Conservation (phyloP, 2,797 vertebrate genomes). For the Kryptolebias ocellatus region DNA sequence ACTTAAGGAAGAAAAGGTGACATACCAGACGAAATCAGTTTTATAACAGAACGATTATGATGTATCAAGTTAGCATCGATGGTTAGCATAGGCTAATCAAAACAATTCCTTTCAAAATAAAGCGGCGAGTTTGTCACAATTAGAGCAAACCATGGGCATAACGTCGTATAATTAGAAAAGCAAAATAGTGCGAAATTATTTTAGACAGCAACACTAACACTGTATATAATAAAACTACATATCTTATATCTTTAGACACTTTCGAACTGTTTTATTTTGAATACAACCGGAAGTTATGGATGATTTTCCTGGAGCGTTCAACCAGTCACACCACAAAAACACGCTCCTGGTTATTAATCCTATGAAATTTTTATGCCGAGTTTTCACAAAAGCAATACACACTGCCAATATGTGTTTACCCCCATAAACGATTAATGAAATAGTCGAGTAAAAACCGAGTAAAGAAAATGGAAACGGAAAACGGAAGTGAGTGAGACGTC, state of each 20-base stretch:
- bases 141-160: not conserved
- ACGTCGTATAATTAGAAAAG: not conserved
- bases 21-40: slow-evolving; percentile 51
- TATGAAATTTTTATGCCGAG: no score
- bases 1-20: not conserved
- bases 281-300: not conserved
- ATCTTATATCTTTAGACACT: no score
- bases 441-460: no score
- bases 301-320: rapidly evolving
- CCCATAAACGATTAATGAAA: no score
- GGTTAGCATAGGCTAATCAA: not conserved
- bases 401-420: no score
- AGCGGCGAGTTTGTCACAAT: rapidly evolving
- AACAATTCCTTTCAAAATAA: slow-evolving; percentile 51
- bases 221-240: no score
- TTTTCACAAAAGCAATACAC: no score
- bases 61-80: rapidly evolving
- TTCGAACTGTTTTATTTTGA: not conserved
- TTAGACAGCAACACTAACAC: no score
- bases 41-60: slow-evolving; percentile 25
- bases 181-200: no score
- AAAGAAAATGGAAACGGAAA: no score
- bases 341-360: slow-evolving; percentile 18
- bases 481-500: not conserved
- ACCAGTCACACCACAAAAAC: not conserved